Percentiles rank a stretch among this genome's conserved stretches.
Conservation (phyloP, 1,140 invertebrate species). For the Plodia interpunctella region DNA sequence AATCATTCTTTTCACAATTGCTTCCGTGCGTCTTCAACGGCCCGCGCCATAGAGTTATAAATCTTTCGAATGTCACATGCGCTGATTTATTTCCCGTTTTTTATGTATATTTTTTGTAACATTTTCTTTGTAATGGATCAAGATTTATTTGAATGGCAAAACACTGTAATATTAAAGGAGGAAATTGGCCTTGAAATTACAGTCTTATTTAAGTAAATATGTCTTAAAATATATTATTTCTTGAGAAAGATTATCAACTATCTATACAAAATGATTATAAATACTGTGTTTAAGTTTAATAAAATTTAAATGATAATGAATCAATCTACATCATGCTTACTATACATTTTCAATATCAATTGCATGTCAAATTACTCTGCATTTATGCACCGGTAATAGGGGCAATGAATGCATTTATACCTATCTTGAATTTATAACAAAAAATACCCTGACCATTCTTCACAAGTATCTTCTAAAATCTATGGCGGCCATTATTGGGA, state of each 20-base stretch:
- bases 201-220: too few relatives aligned
- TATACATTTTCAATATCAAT: too few relatives aligned
- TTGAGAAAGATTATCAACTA: too few relatives aligned
- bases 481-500: slow-evolving; percentile 8
- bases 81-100: not conserved
- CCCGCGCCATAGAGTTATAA: not conserved
- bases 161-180: not conserved
- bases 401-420: too few relatives aligned
- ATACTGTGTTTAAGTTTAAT: too few relatives aligned
- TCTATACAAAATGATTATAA: too few relatives aligned
- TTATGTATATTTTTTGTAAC: slow-evolving; percentile 4
- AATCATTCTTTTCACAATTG: slow-evolving; percentile 9
- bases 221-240: too few relatives aligned
- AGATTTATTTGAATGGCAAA: not conserved
- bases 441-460: not conserved
- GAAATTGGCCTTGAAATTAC: not conserved
- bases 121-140: slow-evolving; percentile 1
- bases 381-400: too few relatives aligned
- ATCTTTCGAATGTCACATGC: not conserved
- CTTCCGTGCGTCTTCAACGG: slow-evolving; percentile 1
- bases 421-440: not conserved
- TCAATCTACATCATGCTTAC: too few relatives aligned
- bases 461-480: not conserved
- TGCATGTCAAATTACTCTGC: too few relatives aligned
- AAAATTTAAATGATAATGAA: too few relatives aligned